Conservation (phyloP, 2,797 vertebrate species). For the Brotula barbata region DNA sequence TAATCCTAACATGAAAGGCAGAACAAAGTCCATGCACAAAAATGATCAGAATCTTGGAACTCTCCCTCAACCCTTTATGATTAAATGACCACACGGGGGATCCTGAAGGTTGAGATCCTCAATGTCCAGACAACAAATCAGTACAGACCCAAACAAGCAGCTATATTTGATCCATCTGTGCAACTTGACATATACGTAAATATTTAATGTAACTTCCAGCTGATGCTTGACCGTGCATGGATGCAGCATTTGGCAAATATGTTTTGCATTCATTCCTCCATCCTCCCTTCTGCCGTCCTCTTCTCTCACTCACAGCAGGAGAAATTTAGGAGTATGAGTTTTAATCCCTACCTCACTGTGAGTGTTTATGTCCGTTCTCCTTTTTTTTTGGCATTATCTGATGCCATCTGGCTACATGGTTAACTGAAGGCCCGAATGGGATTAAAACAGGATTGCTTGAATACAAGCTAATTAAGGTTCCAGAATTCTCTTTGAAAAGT, state of each 20-base stretch:
- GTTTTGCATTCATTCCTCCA: neutral
- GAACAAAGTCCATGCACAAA: neutral
- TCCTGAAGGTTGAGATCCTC: neutral
- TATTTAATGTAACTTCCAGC: conserved; percentile 21
- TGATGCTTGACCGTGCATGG: conserved; percentile 2
- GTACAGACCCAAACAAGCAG: neutral
- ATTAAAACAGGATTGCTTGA: conserved; percentile 1
- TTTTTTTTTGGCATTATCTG: conserved; percentile 32
- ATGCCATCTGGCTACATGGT: conserved; percentile 52
- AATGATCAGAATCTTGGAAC: neutral
- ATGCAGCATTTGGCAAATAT: neutral
- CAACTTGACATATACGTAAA: conserved; percentile 13
- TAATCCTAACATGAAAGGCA: too few species aligned
- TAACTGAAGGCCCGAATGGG: conserved; percentile 10
- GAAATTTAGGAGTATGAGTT: neutral
- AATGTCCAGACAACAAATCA: neutral
- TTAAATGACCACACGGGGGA: neutral
- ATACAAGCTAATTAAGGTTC: too few species aligned
- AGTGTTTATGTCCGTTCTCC: conserved; percentile 3
- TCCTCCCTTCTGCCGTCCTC: conserved; percentile 5
- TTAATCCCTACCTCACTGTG: conserved; percentile 11
- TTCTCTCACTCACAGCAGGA: neutral
- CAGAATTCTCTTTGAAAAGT: too few species aligned
- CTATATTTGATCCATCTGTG: conserved; percentile 3
- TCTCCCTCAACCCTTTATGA: neutral